Base-by-base conservation (phyloP, 2,888 invertebrate genomes). In the Drosophila quinaria region DNA sequence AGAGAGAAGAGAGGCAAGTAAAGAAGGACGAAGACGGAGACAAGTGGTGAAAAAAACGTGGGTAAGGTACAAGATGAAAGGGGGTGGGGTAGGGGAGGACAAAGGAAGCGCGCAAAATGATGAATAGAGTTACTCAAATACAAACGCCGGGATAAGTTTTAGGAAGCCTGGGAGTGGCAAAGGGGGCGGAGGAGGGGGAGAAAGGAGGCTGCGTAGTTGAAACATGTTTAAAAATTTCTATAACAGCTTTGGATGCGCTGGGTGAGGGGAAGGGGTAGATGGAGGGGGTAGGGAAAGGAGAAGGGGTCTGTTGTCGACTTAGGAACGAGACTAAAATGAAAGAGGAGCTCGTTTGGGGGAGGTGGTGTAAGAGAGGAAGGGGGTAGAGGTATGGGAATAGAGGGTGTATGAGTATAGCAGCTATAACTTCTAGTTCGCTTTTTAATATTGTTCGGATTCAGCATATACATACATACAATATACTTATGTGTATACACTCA, bases 141-240 rank as follows among this genome's bases (percentile, higher is more conserved):
- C 77, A 62, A 62, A 46, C 22, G 31, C 17, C 29, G 60, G 55
- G 56, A 42, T 51, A 33, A 42, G 49, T 51, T 46, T 35, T 56
- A 56, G 55, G 33, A 33, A 33, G 55, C 44, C 22, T 33, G 42
- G 33, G 42, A 10, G 15, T 9, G 35, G n/a, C 9, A 4, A 13
- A 1, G 11, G 51, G 46, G 46, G 42, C 17, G 31, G 4, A 4
- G 19, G 31, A 3, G 1, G 55, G 49, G 49, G 35, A 15, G 42
- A 13, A 13, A 10, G 15, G 11, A 15, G 33, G 22, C 71, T 89
- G 88, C 73, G 82, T 87, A 87, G 89, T 82, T 89, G 86, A 82
- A 82, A 86, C 81, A 87, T 86, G 86, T 82, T 86, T 82, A 80
- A 86, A 87, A 89, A 89, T 85, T 87, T 86, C 88, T 86, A 88